Evolutionary conservation across 2,888 invertebrate species (phyloP).

Genomic region (Tenthredo livida): DNA sequence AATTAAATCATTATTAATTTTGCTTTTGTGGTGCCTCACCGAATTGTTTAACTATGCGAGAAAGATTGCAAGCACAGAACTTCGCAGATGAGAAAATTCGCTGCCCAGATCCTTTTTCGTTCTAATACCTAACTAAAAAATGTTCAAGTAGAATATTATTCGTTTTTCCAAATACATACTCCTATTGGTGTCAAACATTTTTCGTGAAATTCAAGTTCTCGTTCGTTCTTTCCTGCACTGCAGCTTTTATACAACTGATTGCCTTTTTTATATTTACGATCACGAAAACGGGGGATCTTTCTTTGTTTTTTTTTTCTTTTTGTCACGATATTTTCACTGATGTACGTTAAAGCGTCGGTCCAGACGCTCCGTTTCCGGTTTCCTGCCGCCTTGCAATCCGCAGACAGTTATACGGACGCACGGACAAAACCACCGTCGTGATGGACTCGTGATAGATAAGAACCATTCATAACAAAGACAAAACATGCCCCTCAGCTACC

Average conservation of each 20-base stretch:
- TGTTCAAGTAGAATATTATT: background rate
- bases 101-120: background rate
- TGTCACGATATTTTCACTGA: conserved; percentile 23
- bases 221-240: too few species aligned
- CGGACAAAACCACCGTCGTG: conserved; percentile 64
- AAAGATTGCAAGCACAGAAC: conserved; percentile 14
- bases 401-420: conserved; percentile 69
- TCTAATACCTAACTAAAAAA: background rate
- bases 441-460: conserved; percentile 72
- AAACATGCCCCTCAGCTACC: conserved; percentile 67
- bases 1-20: conserved; percentile 78
- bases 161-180: background rate
- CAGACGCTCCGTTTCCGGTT: conserved; percentile 74
- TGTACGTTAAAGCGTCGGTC: conserved; percentile 61
- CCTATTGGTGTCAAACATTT: background rate
- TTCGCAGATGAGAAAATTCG: background rate
- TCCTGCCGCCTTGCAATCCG: conserved; percentile 76
- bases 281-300: background rate
- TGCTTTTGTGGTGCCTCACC: conserved; percentile 60
- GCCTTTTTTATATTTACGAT: background rate
- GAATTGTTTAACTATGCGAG: conserved; percentile 45
- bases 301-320: conserved; percentile 21
- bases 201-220: background rate
- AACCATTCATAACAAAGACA: conserved; percentile 74
- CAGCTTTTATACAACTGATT: too few species aligned